Evolutionary conservation across 2,888 invertebrate species (phyloP).

Genomic region (Colostygia pectinataria): DNA sequence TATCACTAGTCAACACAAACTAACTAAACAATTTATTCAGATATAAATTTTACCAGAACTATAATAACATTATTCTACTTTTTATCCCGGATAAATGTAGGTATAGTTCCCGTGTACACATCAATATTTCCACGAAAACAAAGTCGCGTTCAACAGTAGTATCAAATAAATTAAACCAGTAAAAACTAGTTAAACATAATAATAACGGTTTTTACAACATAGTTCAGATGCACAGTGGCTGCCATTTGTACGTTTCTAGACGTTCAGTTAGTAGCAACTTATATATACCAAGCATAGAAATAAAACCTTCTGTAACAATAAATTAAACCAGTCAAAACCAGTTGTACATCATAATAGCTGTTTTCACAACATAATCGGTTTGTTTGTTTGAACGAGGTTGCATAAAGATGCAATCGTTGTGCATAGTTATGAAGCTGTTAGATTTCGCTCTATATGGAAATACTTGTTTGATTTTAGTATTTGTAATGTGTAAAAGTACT

Average conservation of each 20-base stretch:
- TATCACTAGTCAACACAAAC: no score
- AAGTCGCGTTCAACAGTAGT: slow-evolving; percentile 14
- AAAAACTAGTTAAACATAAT: slow-evolving; percentile 29
- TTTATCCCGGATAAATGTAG: no score
- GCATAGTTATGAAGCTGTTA: slow-evolving; percentile 27
- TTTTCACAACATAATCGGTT: slow-evolving; percentile 30
- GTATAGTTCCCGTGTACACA: no score
- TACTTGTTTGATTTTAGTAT: neutral
- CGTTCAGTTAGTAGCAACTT: no score
- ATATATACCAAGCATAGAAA: slow-evolving; percentile 11
- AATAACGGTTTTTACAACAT: slow-evolving; percentile 33
- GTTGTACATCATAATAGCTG: slow-evolving; percentile 31
- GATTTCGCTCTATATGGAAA: neutral
- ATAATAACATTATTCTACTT: no score
- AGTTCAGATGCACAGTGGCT: no score
- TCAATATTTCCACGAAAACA: no score
- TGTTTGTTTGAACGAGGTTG: slow-evolving; percentile 24
- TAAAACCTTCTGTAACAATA: slow-evolving; percentile 16
- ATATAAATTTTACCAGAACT: no score
- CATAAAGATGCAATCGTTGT: slow-evolving; percentile 29
- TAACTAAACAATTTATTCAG: no score
- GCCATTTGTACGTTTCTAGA: no score
- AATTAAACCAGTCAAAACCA: slow-evolving; percentile 32
- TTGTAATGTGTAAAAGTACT: no score
- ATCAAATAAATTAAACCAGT: slow-evolving; percentile 29